Evolutionary conservation across 2,113 vertebrate genomes (phyloP).

Genomic region (Marcusenius ussheri): DNA sequence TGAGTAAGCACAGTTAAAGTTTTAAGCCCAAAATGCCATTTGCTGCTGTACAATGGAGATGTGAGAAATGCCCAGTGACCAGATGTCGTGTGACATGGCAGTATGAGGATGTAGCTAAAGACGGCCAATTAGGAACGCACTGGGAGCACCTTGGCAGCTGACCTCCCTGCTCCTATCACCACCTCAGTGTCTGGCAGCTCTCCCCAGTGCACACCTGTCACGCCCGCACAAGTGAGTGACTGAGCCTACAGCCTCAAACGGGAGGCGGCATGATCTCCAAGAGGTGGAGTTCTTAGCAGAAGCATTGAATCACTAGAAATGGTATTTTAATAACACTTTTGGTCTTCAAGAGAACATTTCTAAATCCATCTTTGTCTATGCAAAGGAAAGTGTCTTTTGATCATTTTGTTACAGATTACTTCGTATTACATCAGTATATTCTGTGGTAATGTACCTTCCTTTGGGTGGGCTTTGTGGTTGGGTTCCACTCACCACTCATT

Average conservation of each 20-base stretch:
- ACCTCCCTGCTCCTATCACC: constrained; percentile 16
- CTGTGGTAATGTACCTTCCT: background rate
- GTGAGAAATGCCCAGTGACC: background rate
- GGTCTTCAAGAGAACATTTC: background rate
- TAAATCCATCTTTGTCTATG: background rate
- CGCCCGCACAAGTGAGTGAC: background rate
- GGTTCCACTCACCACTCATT: background rate
- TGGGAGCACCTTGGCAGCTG: background rate
- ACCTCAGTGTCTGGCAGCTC: constrained; percentile 9
- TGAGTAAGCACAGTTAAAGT: background rate
- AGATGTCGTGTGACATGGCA: background rate
- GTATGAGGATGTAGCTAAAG: constrained; percentile 11
- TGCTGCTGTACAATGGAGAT: background rate
- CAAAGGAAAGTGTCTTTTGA: background rate
- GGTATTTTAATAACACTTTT: background rate
- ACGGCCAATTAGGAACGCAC: constrained; percentile 7
- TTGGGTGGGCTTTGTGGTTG: background rate
- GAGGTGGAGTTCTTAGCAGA: background rate
- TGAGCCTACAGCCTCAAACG: background rate
- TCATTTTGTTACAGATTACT: background rate
- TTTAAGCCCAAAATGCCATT: background rate
- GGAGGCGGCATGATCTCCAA: background rate
- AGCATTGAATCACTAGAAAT: background rate
- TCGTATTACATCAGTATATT: background rate
- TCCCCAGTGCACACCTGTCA: constrained; percentile 1